These are phyloP conservation scores for Drosophila santomea DNA, from an alignment of 1,140 invertebrate genomes.

Conservation along the genomic window DNA sequence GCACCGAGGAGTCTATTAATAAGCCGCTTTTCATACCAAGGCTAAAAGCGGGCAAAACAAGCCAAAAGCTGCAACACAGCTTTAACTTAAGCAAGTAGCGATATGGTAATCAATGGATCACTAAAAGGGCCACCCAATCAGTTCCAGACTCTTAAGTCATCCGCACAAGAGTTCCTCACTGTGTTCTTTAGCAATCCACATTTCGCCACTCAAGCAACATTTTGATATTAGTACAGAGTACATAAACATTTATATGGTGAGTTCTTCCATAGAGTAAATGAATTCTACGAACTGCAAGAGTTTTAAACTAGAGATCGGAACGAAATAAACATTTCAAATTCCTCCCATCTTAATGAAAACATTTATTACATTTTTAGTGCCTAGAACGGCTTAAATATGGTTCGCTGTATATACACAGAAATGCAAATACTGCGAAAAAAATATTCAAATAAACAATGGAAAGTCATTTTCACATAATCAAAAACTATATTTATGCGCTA, in stretches of 20 bases:
- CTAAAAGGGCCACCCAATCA: constrained; percentile 4
- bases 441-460: too few relatives aligned
- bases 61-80: constrained; percentile 31
- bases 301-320: neutral
- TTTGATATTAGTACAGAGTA: neutral
- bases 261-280: neutral
- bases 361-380: neutral
- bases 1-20: constrained; percentile 1
- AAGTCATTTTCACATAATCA: neutral
- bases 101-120: constrained; percentile 1
- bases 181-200: too few relatives aligned
- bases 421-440: neutral
- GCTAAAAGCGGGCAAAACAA: neutral
- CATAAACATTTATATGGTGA: neutral
- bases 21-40: neutral
- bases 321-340: neutral
- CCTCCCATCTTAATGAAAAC: neutral
- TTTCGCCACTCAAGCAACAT: too few relatives aligned
- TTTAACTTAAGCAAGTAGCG: neutral
- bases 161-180: too few relatives aligned
- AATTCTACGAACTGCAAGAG: neutral
- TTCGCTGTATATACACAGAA: neutral
- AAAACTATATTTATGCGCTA: neutral
- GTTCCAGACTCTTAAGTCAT: neutral
- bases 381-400: neutral